A percentile compares a stretch with the other conserved stretches of the same genome.
phyloP scores from a whole-genome alignment of 1,140 invertebrate genomes.

The Psix sp. region DNA sequence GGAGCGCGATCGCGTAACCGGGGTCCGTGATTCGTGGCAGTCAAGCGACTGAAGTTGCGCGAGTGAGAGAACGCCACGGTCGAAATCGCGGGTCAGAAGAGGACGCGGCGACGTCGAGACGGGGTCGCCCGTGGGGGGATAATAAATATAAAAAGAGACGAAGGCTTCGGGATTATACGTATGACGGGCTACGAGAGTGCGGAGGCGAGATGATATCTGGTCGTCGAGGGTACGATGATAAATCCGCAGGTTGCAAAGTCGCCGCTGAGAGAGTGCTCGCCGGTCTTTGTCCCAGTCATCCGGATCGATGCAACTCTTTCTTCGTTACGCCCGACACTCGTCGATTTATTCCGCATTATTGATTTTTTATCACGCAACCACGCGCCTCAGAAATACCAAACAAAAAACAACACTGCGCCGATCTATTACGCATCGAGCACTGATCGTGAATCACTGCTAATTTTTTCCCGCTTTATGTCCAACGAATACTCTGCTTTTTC shows the following conservation, averaged over 20 bases:
- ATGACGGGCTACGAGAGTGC: conserved; percentile 67
- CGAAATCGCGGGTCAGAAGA: conserved; percentile 1
- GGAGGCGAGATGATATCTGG: conserved; percentile 75
- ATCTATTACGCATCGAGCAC: conserved; percentile 33
- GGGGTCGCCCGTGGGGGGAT: conserved; percentile 19
- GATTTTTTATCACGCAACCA: conserved; percentile 49
- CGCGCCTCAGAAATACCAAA: conserved; percentile 42
- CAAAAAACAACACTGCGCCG: conserved; percentile 33
- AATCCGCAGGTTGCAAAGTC: conserved; percentile 65
- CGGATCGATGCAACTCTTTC: conserved; percentile 67
- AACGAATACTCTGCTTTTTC: not conserved
- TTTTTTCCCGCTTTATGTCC: not conserved
- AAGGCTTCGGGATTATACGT: conserved; percentile 62
- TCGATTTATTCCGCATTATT: conserved; percentile 59
- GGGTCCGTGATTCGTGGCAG: conserved; percentile 43
- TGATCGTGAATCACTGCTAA: conserved; percentile 17
- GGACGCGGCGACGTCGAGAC: conserved; percentile 10
- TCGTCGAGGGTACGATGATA: conserved; percentile 71
- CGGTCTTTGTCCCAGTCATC: conserved; percentile 58
- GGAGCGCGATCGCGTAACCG: conserved; percentile 54
- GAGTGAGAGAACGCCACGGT: too few relatives aligned
- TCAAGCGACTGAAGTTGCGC: conserved; percentile 10
- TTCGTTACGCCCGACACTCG: conserved; percentile 52
- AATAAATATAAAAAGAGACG: conserved; percentile 64
- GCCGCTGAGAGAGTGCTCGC: conserved; percentile 34